Evolutionary conservation across 1,140 invertebrate genomes (phyloP), one percentile per base, ranked within the genome.

Genomic region (Rhagoletis pomonella): DNA sequence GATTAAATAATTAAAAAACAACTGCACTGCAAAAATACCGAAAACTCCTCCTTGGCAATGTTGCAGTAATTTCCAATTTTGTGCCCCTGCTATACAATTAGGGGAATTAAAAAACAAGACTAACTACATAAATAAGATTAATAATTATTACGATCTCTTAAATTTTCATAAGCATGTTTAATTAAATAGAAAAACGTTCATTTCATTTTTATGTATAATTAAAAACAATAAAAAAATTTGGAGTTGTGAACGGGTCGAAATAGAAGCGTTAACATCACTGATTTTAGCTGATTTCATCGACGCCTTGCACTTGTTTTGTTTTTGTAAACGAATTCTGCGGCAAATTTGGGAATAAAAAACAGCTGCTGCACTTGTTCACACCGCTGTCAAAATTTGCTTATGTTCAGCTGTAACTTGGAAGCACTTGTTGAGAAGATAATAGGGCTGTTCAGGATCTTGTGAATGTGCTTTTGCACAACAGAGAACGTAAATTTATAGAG

Each of bases 41-140:
- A 81, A 81, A 81, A 50, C 47, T 55, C 44, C 47, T 55, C 73
- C 47, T 81, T 81, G 47, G 9, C 47, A 55, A 47, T 81, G 73
- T 29, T 81, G 73, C 50, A 7, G 42, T 12, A 7, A 9, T 17
- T 5, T 0, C 44, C 19, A 9, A 4, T 77, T 17, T n/a, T 29
- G 17, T 19, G 44, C 12, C 60, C 60, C 29, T 29, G 10, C 12
- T 17, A 73, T 14, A 29, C 29, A 4, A 4, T 14, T 47, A 42
- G 3, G 6, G 65, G 65, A 69, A 39, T 69, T 69, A 9, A 4
- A 10, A 0, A 64, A 4, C 1, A 5, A 7, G 29, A 29, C 29
- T 29, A 29, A 29, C 29, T 29, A 29, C 29, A 5, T 64, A 17
- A 17, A 7, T 29, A 29, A 5, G 29, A 64, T 6, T 64, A 19